phyloP scores from a whole-genome alignment of 2,888 invertebrate species.

The Ormia ochracea region DNA sequence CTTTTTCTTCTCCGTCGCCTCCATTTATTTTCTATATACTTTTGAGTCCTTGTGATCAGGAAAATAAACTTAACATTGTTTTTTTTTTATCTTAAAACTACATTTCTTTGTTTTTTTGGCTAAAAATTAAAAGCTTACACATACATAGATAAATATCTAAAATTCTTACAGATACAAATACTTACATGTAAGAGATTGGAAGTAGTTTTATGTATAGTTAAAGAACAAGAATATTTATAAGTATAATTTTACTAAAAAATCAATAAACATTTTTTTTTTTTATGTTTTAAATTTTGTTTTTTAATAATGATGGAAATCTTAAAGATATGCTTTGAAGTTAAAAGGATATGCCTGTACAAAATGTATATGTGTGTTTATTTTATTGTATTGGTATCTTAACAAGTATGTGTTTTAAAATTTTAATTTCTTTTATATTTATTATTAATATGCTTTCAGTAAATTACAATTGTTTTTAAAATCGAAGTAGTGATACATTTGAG shows the following conservation, averaged over 20 bases:
- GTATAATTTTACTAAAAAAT: not conserved
- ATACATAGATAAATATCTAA: not conserved
- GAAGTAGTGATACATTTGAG: too few relatives aligned
- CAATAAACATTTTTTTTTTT: not conserved
- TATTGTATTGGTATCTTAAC: not conserved
- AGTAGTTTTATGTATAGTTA: not conserved
- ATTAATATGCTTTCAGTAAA: too few relatives aligned
- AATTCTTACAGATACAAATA: not conserved
- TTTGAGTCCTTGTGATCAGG: constrained; percentile 23
- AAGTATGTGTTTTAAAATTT: not conserved
- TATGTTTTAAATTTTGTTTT: not conserved
- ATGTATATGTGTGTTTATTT: not conserved
- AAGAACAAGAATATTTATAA: not conserved
- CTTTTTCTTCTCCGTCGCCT: too few relatives aligned
- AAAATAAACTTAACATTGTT: constrained; percentile 56
- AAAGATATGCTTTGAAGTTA: not conserved
- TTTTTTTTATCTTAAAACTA: constrained; percentile 9
- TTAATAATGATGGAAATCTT: not conserved
- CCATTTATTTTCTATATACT: too few relatives aligned
- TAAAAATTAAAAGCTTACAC: constrained; percentile 2
- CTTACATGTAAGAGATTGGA: constrained; percentile 29
- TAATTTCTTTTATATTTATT: not conserved
- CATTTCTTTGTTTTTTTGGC: constrained; percentile 17
- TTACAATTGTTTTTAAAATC: too few relatives aligned
- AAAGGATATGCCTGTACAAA: constrained; percentile 35